Base-by-base conservation (phyloP, 2,888 invertebrate genomes). In the Anarsia innoxiella region DNA sequence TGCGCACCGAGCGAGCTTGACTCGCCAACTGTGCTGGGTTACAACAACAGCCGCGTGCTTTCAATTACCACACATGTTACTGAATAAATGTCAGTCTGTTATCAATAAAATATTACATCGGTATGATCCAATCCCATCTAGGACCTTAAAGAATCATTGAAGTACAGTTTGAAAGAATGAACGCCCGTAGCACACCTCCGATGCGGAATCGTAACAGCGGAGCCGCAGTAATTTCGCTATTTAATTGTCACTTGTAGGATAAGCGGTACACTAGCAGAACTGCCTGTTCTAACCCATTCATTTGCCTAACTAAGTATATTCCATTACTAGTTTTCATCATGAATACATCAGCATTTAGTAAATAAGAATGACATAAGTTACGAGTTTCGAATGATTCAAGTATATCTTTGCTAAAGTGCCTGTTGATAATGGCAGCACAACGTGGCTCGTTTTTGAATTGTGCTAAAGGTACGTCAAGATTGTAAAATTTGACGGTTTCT, bases 401-500 rank as follows among this genome's bases (percentile, higher is more conserved):
- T 2, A 62, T 42, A 1, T 55, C 52, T 0, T 48, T 19, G n/a
- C 53, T 49, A 2, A 72, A 46, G 37, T 65, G 53, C 14, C 41
- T 36, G 37, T 71, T 70, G 5, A 72, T 44, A n/a, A 66, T 49
- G 1, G 57, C 51, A 0, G 65, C 34, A 23, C 60, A 63, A 3
- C 50, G 49, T 2, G 62, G 35, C 23, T 72, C 66, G 5, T 44
- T 31, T 1, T 55, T 16, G 1, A 53, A 44, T 4, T 45, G 37
- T 0, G 51, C 42, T 3, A 67, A 42, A 0, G 60, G 53, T 1
- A 52, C 53, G 2, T 26, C 23, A 4, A 72, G 45, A 2, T 58
- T 42, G 34, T 67, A 55, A 11, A 56, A 48, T 1, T 35, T 30
- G 8, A 25, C 4, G 3, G 10, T 5, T 8, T 26, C 9, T 26